phyloP scores from a whole-genome alignment of 64 coral and sea anemone species.

The Dendronephthya gigantea region DNA sequence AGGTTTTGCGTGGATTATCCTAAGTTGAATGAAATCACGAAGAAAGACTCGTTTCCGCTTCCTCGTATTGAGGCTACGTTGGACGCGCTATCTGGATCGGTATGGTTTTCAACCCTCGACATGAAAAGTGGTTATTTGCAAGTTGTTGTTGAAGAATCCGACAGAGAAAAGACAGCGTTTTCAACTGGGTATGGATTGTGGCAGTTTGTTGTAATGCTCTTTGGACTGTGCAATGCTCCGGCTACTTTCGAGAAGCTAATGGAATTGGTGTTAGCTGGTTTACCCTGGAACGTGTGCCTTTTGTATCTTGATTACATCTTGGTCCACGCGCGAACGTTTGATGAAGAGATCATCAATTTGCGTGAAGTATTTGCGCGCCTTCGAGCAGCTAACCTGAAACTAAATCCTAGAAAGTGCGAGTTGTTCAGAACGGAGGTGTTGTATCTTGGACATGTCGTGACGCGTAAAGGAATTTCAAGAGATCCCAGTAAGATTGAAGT shows the following conservation, averaged over 20 bases:
- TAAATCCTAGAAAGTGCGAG: neutral
- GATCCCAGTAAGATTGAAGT: neutral
- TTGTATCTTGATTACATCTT: no score
- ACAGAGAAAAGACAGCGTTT: no score
- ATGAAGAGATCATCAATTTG: neutral
- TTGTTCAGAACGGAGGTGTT: neutral
- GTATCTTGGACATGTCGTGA: neutral
- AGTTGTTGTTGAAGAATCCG: no score
- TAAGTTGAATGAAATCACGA: neutral
- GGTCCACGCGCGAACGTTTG: neutral
- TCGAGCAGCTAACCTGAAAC: neutral
- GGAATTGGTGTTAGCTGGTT: no score
- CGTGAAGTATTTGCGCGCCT: neutral
- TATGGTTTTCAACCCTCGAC: no score
- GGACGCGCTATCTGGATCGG: neutral
- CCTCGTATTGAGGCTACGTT: conserved; percentile 15
- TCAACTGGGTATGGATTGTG: no score
- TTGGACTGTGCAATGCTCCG: no score
- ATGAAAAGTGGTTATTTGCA: no score
- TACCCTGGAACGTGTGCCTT: no score
- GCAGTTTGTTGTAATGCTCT: no score
- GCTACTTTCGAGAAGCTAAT: no score
- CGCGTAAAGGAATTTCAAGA: neutral
- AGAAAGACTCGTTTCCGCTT: neutral
- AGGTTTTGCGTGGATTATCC: neutral